Base-by-base conservation (phyloP, 2,888 invertebrate genomes). In the Galerucella calmariensis region DNA sequence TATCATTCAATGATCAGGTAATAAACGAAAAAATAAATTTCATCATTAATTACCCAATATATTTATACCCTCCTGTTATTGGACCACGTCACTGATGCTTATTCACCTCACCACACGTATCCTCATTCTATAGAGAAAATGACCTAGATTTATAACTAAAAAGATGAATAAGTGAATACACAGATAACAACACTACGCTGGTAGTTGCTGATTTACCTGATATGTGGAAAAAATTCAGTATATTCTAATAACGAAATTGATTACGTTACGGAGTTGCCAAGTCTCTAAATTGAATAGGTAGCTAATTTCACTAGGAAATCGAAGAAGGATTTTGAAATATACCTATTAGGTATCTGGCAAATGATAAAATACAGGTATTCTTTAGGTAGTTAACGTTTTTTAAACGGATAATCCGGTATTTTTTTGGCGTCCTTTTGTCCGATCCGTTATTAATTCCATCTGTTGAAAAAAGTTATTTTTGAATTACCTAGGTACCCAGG, bases 41-140 rank as follows among this genome's bases (percentile, higher is more conserved):
- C n/a, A 53, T 56, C 10, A 56, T 51, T 8, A 56, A 2, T 6
- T 53, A 53, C 9, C n/a, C n/a, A 56, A 20, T 5, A 9, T 56
- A 20, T 5, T 5, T 35, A 35, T 35, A 1, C 2, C 9, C 9
- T 10, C 10, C 16, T 56, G 2, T 56, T 65, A 68, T 59, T 65
- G 35, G 20, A 44, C n/a, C 61, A 69, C 69, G 69, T 69, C 59
- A 61, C 48, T 61, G 46, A 24, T 69, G 14, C 56, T 16, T 56
- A 56, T 56, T 56, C 56, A 16, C 6, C 10, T 56, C 2, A 56
- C 2, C 56, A 8, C 9, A 56, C 8, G 16, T 20, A 56, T 9
- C n/a, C 53, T 16, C 53, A 16, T 20, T 20, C 2, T 56, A 16
- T 16, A 56, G 56, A 56, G 20, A 56, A 20, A 20, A 10, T 56